Evolutionary conservation across 2,113 vertebrate genomes (phyloP), one percentile per base, ranked within the genome.

Genomic region (Corythoichthys intestinalis): DNA sequence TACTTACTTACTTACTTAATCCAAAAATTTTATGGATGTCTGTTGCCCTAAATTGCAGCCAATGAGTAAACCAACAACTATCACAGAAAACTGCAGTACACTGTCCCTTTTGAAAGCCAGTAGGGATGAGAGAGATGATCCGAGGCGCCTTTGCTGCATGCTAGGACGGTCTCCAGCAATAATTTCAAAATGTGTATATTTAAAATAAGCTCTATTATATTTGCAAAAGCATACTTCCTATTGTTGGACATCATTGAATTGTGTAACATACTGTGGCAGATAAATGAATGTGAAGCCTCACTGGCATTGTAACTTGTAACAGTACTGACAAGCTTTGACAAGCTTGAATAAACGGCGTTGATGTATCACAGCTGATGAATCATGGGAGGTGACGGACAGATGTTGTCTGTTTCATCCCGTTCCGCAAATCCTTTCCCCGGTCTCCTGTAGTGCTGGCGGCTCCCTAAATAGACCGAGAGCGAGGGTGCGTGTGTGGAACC

Each of bases 401-500:
- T 89, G 87, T 85, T 90, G 37, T 13, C 75, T 72, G 73, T 79
- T 84, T 82, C 70, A 79, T 84, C 86, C 83, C 85, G 78, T 82
- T 83, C 77, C 54, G 80, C 79, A 76, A 78, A 80, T 85, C 85
- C 83, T 80, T 82, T 69, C 72, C 66, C 63, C 38, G 20, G 77
- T 81, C 83, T 79, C 87, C 89, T 56, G 85, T 81, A 88, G 88
- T 60, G 86, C 83, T 77, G 87, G 83, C 77, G 73, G 77, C 83
- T 88, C 86, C 86, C 84, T 87, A 90, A 90, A 91, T 89, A 90
- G 89, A 83, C 85, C 83, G 69, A 70, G 85, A 79, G 47, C 81
- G 77, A 78, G 88, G 86, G 83, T 28, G 60, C 12, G 39, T 41
- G 60, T 88, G 85, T 87, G 77, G 83, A 86, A 88, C 84, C 85